phyloP scores from a whole-genome alignment of 1,140 invertebrate species.

The Phymastichus coffea region DNA sequence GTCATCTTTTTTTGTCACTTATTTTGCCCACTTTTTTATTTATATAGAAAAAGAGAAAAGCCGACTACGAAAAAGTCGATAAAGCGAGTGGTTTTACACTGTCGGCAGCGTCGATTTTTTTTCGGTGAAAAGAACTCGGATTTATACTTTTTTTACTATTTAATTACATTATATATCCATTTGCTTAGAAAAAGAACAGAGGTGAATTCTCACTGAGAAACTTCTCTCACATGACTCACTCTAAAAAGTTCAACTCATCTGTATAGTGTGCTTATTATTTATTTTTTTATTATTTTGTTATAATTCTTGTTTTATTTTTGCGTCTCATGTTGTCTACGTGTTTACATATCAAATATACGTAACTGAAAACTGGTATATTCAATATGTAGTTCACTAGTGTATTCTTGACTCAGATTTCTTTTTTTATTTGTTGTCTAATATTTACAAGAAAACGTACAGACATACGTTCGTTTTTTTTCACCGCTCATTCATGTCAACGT shows the following conservation, averaged over 20 bases:
- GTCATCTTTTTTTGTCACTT: neutral
- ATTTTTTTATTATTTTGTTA: conserved; percentile 31
- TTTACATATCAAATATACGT: conserved; percentile 34
- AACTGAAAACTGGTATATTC: conserved; percentile 30
- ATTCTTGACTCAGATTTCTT: conserved; percentile 8
- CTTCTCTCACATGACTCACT: conserved; percentile 25
- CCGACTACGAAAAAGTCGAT: conserved; percentile 17
- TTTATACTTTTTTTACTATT: conserved; percentile 3
- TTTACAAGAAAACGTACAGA: conserved; percentile 26
- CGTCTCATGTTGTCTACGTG: conserved; percentile 29
- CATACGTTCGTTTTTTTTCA: conserved; percentile 11
- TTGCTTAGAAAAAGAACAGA: conserved; percentile 19
- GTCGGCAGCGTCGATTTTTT: conserved; percentile 11
- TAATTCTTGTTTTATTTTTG: conserved; percentile 33
- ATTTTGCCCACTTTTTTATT: conserved; percentile 7
- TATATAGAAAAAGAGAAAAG: conserved; percentile 22
- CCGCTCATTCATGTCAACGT: neutral
- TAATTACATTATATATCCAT: too few species aligned
- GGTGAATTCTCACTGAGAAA: conserved; percentile 29
- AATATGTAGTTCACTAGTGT: conserved; percentile 27
- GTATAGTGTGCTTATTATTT: conserved; percentile 31
- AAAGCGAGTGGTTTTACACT: conserved; percentile 19
- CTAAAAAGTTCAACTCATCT: conserved; percentile 30
- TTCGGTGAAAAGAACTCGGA: conserved; percentile 12
- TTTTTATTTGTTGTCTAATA: conserved; percentile 26